These are phyloP conservation scores for Cnemophilus loriae DNA, from an alignment of 2,113 vertebrate species.

Conservation along the genomic window DNA sequence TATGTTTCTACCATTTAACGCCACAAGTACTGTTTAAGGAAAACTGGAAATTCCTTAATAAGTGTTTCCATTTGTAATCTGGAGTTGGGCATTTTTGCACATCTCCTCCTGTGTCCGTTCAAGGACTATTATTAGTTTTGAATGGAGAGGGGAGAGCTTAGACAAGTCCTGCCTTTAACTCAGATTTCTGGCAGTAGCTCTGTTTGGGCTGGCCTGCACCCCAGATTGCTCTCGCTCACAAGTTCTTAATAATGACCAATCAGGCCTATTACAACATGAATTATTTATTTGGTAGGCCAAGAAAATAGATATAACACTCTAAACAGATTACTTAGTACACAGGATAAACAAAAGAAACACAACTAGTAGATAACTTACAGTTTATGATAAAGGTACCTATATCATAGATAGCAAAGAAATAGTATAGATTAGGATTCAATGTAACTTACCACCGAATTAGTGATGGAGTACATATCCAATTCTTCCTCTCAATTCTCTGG, in stretches of 20 bases:
- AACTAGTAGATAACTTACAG: background rate
- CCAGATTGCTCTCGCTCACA: background rate
- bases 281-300: background rate
- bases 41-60: background rate
- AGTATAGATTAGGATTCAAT: background rate
- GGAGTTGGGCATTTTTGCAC: background rate
- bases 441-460: too few species aligned
- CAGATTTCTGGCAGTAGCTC: background rate
- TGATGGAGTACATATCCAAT: background rate
- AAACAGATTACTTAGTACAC: background rate
- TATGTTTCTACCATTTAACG: background rate
- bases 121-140: background rate
- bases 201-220: too few species aligned
- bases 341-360: background rate
- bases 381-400: too few species aligned
- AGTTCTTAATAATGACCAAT: background rate
- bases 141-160: background rate
- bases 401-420: background rate
- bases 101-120: background rate
- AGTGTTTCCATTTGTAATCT: background rate
- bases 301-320: background rate
- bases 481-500: background rate
- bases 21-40: background rate
- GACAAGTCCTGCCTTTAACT: background rate
- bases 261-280: background rate